Conservation (phyloP, 2,888 invertebrate species). For the Coenonympha arcania region DNA sequence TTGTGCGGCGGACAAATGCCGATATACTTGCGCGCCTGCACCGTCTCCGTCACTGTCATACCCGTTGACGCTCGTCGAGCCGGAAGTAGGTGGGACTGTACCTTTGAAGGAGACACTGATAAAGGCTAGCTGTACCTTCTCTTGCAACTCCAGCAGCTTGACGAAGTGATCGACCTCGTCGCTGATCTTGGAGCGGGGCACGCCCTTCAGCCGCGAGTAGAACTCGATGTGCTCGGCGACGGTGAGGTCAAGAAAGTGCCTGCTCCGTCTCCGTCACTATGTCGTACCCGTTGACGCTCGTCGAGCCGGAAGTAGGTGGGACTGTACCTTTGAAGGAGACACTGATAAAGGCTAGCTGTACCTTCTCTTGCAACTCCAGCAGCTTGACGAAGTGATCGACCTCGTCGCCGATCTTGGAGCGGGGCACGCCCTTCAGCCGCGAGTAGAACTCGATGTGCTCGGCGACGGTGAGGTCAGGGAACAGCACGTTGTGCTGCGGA, state of each 20-base stretch:
- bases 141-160: slow-evolving; percentile 77
- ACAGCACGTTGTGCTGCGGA: slow-evolving; percentile 90
- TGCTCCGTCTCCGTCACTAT: slow-evolving; percentile 79
- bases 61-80: slow-evolving; percentile 82
- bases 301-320: slow-evolving; percentile 84
- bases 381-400: slow-evolving; percentile 78
- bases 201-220: slow-evolving; percentile 83
- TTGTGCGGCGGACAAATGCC: slow-evolving; percentile 81
- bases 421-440: slow-evolving; percentile 78
- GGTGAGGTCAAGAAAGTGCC: slow-evolving; percentile 86
- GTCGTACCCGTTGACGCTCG: slow-evolving; percentile 81
- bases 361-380: slow-evolving; percentile 80
- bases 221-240: slow-evolving; percentile 85
- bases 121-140: slow-evolving; percentile 77
- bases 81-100: too few relatives aligned
- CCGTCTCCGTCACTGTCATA: slow-evolving; percentile 79
- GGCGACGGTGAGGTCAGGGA: slow-evolving; percentile 85
- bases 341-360: too few relatives aligned
- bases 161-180: slow-evolving; percentile 80
- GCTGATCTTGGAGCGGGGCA: slow-evolving; percentile 65
- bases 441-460: slow-evolving; percentile 90
- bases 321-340: too few relatives aligned
- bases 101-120: too few relatives aligned
- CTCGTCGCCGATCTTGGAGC: slow-evolving; percentile 72
- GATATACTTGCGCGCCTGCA: slow-evolving; percentile 82